These are phyloP conservation scores for Zaprionus tsacasi DNA, from an alignment of 1,140 invertebrate genomes.

Conservation along the genomic window DNA sequence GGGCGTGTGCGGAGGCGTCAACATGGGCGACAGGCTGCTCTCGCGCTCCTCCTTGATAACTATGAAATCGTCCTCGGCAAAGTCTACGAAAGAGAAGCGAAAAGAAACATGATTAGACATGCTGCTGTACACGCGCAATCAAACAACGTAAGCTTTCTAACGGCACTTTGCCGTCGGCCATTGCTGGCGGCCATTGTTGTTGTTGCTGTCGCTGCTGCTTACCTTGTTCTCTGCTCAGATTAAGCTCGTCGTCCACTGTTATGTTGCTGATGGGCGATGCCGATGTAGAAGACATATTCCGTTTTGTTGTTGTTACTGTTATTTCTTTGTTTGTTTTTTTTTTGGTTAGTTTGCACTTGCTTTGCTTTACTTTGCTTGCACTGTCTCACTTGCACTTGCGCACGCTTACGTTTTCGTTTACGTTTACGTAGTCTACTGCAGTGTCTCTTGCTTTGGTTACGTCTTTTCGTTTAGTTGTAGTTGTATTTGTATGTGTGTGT, in stretches of 20 bases:
- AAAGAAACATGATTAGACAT: slow-evolving; percentile 15
- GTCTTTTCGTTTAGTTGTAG: slow-evolving; percentile 31
- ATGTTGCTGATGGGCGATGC: slow-evolving; percentile 83
- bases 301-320: slow-evolving; percentile 22
- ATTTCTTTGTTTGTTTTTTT: slow-evolving; percentile 21
- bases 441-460: slow-evolving; percentile 41
- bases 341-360: slow-evolving; percentile 21
- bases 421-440: not conserved
- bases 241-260: slow-evolving; percentile 83
- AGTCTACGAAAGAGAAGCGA: slow-evolving; percentile 48
- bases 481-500: slow-evolving; percentile 5
- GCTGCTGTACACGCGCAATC: no score
- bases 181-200: not conserved
- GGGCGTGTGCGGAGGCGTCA: slow-evolving; percentile 90
- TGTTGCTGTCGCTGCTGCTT: slow-evolving; percentile 28
- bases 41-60: slow-evolving; percentile 87
- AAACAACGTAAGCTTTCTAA: not conserved
- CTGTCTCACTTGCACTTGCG: slow-evolving; percentile 23
- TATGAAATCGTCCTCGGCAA: slow-evolving; percentile 84
- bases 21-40: slow-evolving; percentile 86
- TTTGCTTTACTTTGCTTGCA: slow-evolving; percentile 4
- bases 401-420: no score
- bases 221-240: slow-evolving; percentile 82
- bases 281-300: slow-evolving; percentile 83
- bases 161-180: slow-evolving; percentile 65